phyloP scores from a whole-genome alignment of 2,888 invertebrate species.

The Sarcophaga variegata region DNA sequence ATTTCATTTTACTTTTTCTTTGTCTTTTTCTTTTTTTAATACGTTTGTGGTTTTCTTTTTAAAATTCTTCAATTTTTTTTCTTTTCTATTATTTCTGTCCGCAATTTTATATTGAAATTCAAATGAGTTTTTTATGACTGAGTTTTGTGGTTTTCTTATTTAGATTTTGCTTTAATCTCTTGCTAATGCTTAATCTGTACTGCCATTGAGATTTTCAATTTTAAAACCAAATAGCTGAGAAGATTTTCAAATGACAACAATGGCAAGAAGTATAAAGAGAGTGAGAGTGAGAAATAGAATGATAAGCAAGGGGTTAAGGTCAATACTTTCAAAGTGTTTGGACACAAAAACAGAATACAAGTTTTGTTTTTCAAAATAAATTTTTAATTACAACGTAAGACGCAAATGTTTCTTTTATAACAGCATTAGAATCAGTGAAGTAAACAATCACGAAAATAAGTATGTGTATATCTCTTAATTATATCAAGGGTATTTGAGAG shows the following conservation, averaged over 20 bases:
- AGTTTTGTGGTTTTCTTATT: background rate
- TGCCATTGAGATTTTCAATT: slow-evolving; percentile 37
- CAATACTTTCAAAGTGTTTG: slow-evolving; percentile 31
- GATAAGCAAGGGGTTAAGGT: slow-evolving; percentile 63
- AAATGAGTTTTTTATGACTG: slow-evolving; percentile 28
- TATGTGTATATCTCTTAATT: too few species aligned
- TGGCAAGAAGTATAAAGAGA: too few species aligned
- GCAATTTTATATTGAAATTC: slow-evolving; percentile 28
- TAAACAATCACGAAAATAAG: too few species aligned
- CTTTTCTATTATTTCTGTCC: slow-evolving; percentile 2
- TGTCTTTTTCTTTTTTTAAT: background rate
- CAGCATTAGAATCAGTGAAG: too few species aligned
- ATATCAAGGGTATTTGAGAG: too few species aligned
- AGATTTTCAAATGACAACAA: background rate
- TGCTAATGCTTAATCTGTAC: slow-evolving; percentile 59
- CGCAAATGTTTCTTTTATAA: background rate
- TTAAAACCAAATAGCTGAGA: slow-evolving; percentile 1
- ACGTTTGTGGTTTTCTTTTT: slow-evolving; percentile 2
- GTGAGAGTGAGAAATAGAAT: background rate
- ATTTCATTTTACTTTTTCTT: slow-evolving; percentile 4
- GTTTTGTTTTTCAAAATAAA: background rate
- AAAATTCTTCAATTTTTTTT: background rate
- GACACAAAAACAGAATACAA: background rate
- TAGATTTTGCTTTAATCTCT: slow-evolving; percentile 56
- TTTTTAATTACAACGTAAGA: background rate